A percentile compares a stretch with the other conserved stretches of the same genome.
These are phyloP conservation scores for Ellobius talpinus DNA, from an alignment of 2,113 vertebrate genomes.

Conservation along the genomic window DNA sequence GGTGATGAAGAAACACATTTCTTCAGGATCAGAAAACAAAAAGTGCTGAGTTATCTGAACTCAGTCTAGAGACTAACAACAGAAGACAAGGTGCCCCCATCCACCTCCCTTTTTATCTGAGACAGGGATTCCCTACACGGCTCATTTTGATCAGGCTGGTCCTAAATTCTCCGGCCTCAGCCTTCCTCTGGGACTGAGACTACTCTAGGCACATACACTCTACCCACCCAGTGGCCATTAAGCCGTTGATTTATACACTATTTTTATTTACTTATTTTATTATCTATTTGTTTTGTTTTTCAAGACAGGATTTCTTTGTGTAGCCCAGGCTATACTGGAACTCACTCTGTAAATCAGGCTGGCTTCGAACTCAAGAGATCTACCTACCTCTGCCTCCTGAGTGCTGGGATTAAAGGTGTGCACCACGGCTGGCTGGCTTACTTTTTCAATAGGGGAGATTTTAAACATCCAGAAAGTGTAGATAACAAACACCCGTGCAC, in stretches of 20 bases:
- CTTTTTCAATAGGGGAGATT: slow-evolving; percentile 27
- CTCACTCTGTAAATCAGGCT: neutral
- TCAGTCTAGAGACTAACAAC: neutral
- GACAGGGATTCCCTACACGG: neutral
- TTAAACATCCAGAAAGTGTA: neutral
- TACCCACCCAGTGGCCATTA: neutral
- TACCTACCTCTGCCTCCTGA: neutral
- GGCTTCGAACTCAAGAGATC: neutral
- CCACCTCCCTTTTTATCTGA: neutral
- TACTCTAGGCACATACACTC: neutral
- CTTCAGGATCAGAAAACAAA: slow-evolving; percentile 9
- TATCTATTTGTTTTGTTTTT: neutral
- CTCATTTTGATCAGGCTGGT: neutral
- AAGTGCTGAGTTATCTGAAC: neutral
- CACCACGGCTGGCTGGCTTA: neutral
- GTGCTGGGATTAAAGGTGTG: neutral
- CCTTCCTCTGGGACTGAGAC: neutral
- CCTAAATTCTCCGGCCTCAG: neutral
- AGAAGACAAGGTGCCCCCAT: neutral
- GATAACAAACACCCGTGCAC: neutral
- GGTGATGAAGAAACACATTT: neutral
- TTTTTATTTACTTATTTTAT: neutral
- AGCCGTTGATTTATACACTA: neutral
- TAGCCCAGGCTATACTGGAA: neutral
- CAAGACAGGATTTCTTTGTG: neutral